phyloP scores from a whole-genome alignment of 2,888 invertebrate genomes.

The Clistopyga incitator region DNA sequence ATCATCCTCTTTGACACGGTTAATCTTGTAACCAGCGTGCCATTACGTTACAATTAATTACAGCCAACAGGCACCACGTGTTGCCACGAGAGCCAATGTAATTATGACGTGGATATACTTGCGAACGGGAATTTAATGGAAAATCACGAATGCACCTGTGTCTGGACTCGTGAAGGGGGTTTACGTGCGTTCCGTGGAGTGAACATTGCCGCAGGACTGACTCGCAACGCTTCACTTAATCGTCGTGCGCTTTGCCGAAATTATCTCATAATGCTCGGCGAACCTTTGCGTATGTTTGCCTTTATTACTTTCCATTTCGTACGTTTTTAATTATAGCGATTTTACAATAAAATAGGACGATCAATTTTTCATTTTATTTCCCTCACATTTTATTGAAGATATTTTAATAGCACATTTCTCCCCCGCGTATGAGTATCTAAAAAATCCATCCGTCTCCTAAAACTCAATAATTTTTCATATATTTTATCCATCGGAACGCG shows the following conservation, averaged over 20 bases:
- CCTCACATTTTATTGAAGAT: no score
- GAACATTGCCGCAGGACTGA: conserved; percentile 33
- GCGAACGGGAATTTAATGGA: conserved; percentile 63
- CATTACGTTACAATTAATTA: conserved; percentile 62
- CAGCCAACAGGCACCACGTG: conserved; percentile 22
- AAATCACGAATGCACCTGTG: conserved; percentile 1
- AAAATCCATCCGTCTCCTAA: neutral
- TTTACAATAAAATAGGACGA: no score
- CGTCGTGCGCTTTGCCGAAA: conserved; percentile 19
- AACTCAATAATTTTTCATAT: neutral
- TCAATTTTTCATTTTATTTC: no score
- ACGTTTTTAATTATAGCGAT: neutral
- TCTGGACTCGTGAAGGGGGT: neutral
- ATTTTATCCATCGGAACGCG: neutral
- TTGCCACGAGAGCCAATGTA: conserved; percentile 48
- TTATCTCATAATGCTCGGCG: no score
- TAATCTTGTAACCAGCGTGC: conserved; percentile 43
- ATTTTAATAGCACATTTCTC: no score
- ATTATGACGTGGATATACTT: conserved; percentile 61
- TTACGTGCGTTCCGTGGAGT: conserved; percentile 25
- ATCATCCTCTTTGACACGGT: conserved; percentile 20
- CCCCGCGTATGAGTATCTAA: neutral
- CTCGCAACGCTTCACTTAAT: conserved; percentile 47
- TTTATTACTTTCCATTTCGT: no score
- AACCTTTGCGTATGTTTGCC: no score